Conservation (phyloP, 2,797 vertebrate species). For the Silurus lanzhouensis region DNA sequence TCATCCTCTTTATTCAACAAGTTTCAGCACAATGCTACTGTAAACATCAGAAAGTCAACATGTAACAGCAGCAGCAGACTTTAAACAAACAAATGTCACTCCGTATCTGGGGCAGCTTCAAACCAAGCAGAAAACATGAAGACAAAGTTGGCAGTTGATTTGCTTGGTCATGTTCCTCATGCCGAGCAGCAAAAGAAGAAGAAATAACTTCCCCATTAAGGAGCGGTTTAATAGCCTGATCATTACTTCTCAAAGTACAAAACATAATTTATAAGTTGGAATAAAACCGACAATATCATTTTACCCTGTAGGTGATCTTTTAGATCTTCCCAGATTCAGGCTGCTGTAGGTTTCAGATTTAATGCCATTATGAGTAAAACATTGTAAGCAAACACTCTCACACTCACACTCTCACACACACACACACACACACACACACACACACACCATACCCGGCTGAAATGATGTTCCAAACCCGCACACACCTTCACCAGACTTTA, state of each 20-base stretch:
- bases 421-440: neutral
- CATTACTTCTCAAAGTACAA: no score
- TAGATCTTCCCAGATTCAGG: neutral
- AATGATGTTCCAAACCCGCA: neutral
- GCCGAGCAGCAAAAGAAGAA: neutral
- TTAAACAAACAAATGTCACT: no score
- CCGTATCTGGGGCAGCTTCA: no score
- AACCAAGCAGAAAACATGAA: no score
- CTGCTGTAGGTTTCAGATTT: neutral
- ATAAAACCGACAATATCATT: neutral
- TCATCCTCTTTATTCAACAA: slow-evolving; percentile 3
- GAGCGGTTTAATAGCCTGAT: no score
- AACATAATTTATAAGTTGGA: no score
- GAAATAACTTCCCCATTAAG: neutral
- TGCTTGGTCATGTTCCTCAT: no score
- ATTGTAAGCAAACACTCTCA: no score
- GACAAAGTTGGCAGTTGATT: no score
- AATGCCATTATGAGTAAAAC: no score
- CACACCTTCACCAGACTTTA: neutral
- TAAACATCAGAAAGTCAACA: neutral
- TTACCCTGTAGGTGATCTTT: neutral
- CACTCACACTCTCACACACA: neutral
- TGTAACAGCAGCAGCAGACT: no score
- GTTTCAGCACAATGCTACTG: neutral
- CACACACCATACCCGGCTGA: neutral